Conservation (phyloP, 2,888 invertebrate species). For the Cynaeus angustus region DNA sequence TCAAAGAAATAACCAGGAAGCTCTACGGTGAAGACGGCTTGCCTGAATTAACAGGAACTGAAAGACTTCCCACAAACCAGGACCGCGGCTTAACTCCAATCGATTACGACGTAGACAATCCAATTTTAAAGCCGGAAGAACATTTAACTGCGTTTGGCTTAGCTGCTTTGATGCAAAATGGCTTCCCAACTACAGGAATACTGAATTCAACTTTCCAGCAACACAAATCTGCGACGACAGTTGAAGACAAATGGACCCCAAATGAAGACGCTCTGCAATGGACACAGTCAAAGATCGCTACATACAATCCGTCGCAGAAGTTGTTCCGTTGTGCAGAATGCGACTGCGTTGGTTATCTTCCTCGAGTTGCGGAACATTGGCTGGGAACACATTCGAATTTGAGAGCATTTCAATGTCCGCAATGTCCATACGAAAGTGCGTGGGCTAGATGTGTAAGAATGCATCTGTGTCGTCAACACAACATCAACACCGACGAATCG, state of each 20-base stretch:
- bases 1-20: slow-evolving; percentile 94
- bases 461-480: slow-evolving; percentile 84
- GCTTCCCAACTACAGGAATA: slow-evolving; percentile 80
- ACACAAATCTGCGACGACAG: slow-evolving; percentile 64
- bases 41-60: slow-evolving; percentile 68
- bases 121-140: slow-evolving; percentile 80
- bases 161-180: slow-evolving; percentile 85
- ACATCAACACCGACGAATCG: slow-evolving; percentile 77
- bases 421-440: slow-evolving; percentile 83
- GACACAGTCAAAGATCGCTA: slow-evolving; percentile 87
- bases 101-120: slow-evolving; percentile 72
- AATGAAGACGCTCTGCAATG: slow-evolving; percentile 82
- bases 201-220: slow-evolving; percentile 76
- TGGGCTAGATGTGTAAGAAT: slow-evolving; percentile 84
- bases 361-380: slow-evolving; percentile 85
- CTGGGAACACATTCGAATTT: slow-evolving; percentile 82
- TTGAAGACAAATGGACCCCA: slow-evolving; percentile 77
- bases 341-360: slow-evolving; percentile 83
- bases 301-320: slow-evolving; percentile 85
- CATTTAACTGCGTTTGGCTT: slow-evolving; percentile 83
- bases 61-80: slow-evolving; percentile 64
- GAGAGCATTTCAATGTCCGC: slow-evolving; percentile 78
- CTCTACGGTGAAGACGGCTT: slow-evolving; percentile 88
- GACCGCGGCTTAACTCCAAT: slow-evolving; percentile 69
- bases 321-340: slow-evolving; percentile 85